Evolutionary conservation across 2,888 invertebrate species (phyloP).

Genomic region (Sarcophaga carnaria): DNA sequence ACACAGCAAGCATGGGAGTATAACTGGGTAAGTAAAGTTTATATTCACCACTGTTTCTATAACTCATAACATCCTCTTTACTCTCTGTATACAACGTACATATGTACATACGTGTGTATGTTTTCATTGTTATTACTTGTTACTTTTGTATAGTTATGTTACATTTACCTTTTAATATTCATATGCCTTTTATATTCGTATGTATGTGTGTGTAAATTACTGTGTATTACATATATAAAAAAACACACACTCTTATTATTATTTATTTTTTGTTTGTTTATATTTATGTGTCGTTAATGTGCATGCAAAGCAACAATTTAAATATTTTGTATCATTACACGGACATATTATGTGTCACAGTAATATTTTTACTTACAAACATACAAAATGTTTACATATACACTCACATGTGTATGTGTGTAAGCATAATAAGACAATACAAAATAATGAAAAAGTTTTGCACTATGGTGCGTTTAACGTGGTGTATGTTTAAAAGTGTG

Average conservation of each 20-base stretch:
- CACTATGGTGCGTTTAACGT: constrained; percentile 2
- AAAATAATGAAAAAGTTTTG: not conserved
- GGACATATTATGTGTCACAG: not conserved
- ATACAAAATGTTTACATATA: constrained; percentile 22
- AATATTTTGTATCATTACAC: constrained; percentile 28
- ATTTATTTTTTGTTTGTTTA: not conserved
- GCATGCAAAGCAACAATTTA: constrained; percentile 62
- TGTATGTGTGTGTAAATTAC: not conserved
- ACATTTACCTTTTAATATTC: not conserved
- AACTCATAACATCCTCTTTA: not conserved
- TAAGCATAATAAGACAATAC: not conserved
- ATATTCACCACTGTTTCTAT: too few relatives aligned
- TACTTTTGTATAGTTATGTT: not conserved
- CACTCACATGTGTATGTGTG: not conserved
- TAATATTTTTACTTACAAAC: not conserved
- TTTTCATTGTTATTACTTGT: not conserved
- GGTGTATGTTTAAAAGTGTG: not conserved
- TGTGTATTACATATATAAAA: not conserved
- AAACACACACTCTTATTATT: not conserved
- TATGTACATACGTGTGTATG: not conserved
- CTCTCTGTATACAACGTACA: not conserved
- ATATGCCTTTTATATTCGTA: not conserved
- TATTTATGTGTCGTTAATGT: constrained; percentile 17
- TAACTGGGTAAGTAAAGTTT: not conserved
- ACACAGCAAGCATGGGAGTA: not conserved